Base-by-base conservation (phyloP, 2,113 vertebrate species). In the Microtus pennsylvanicus region DNA sequence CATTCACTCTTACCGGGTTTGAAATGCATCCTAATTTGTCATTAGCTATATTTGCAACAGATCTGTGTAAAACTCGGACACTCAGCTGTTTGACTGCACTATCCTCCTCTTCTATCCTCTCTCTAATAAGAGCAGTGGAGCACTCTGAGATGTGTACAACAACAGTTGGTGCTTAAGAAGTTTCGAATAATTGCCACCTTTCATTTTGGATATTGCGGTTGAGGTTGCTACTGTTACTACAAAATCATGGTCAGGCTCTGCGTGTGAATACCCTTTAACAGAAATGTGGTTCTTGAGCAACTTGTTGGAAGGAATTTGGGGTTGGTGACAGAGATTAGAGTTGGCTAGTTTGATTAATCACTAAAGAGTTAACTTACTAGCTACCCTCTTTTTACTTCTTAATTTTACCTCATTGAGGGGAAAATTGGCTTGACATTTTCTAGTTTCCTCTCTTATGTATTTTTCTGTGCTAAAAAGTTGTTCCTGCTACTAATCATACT, bases 321-420 rank as follows among this genome's bases (percentile, higher is more conserved):
- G 0, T n/a, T 90, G 21, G 33, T 72, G 45, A 86, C 50, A 92
- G 52, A 90, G 76, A 76, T 42, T 55, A 95, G 5, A 38, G 21
- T 90, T 78, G 83, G 35, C 33, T 92, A 80, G 16, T 74, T 91
- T 70, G 35, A 92, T 93, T 76, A 83, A 72, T 94, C n/a, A 94
- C 33, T 45, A 75, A 78, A 13, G 35, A 82, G 67, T 77, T 19
- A 35, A 77, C 10, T 90, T 45, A 75, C 58, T 55, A 86, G 21
- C 10, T 82, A 8, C 88, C 22, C 74, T 24, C 5, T 24, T 52
- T 91, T 77, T 33, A 47, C 80, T 67, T 69, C 83, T 92, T 82
- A 52, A 90, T 92, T 93, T 94, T 76, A 78, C 13, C 8, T 83
- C 38, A 2, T 5, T 58, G 21, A 93, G 30, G 33, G 52, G 55